Percentiles rank a stretch among this genome's conserved stretches.
Evolutionary conservation across 92 coral and sea anemone species (phyloP).

Genomic region (Palythoa grandiflora): DNA sequence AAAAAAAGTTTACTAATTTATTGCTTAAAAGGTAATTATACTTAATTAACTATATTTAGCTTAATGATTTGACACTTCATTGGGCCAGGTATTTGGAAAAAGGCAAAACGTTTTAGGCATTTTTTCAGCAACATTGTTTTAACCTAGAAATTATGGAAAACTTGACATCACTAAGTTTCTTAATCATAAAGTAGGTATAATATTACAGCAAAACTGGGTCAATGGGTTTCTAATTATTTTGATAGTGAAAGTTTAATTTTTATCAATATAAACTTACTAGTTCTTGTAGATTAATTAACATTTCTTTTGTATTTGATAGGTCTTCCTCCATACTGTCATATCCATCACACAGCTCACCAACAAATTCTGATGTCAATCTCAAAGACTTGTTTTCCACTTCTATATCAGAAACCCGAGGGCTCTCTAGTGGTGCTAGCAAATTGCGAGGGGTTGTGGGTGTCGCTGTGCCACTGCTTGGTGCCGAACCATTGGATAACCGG

Average conservation of each 20-base stretch:
- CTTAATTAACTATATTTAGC: no score
- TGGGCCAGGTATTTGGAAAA: no score
- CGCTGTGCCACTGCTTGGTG: conserved; percentile 72
- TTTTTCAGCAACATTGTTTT: no score
- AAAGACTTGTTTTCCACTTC: conserved; percentile 66
- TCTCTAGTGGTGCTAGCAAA: conserved; percentile 46
- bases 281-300: conserved; percentile 75
- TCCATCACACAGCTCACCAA: conserved; percentile 73
- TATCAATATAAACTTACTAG: conserved; percentile 66
- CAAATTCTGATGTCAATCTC: conserved; percentile 65
- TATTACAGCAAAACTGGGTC: no score
- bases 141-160: no score
- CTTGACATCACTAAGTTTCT: no score
- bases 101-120: no score
- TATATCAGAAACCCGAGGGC: conserved; percentile 58
- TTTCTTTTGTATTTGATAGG: conserved; percentile 63
- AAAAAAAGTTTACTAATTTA: no score
- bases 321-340: conserved; percentile 92
- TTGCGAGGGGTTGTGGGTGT: conserved; percentile 70
- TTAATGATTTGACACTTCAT: no score
- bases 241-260: neutral
- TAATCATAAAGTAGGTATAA: no score
- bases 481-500: conserved; percentile 63
- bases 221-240: neutral
- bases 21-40: no score